Percentiles rank a stretch among this genome's conserved stretches.
Evolutionary conservation across 1,140 invertebrate species (phyloP).

Genomic region (Drosophila santomea): DNA sequence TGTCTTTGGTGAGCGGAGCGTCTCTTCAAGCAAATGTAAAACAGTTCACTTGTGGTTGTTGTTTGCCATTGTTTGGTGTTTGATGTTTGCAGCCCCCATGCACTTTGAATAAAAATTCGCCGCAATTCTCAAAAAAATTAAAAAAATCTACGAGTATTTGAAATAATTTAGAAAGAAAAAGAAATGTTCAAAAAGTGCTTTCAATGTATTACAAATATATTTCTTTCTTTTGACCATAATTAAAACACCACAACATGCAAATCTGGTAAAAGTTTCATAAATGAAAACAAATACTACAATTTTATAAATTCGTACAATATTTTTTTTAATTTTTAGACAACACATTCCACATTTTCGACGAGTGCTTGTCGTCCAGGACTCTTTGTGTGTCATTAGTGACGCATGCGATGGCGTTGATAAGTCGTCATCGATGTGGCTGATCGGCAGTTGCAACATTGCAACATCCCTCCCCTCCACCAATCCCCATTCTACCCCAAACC

Average conservation of each 20-base stretch:
- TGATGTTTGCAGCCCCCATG: conserved; percentile 31
- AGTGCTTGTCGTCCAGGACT: conserved; percentile 44
- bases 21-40: conserved; percentile 62
- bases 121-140: background rate
- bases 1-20: conserved; percentile 37
- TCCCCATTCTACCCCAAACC: background rate
- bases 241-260: too few species aligned
- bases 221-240: too few species aligned
- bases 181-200: background rate
- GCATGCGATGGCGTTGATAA: conserved; percentile 60
- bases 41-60: conserved; percentile 59
- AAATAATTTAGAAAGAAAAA: background rate
- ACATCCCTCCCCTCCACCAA: conserved; percentile 21
- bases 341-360: background rate
- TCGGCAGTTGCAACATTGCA: conserved; percentile 56
- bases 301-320: too few species aligned
- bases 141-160: background rate
- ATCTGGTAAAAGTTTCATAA: too few species aligned
- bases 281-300: too few species aligned
- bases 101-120: conserved; percentile 2
- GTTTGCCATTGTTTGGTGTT: conserved; percentile 32
- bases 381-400: conserved; percentile 59
- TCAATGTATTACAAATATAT: too few species aligned
- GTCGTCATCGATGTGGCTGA: conserved; percentile 32
- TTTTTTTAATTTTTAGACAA: too few species aligned